These are phyloP conservation scores for Pseudomyrmex sp. DNA, from an alignment of 1,140 invertebrate species.

Conservation along the genomic window DNA sequence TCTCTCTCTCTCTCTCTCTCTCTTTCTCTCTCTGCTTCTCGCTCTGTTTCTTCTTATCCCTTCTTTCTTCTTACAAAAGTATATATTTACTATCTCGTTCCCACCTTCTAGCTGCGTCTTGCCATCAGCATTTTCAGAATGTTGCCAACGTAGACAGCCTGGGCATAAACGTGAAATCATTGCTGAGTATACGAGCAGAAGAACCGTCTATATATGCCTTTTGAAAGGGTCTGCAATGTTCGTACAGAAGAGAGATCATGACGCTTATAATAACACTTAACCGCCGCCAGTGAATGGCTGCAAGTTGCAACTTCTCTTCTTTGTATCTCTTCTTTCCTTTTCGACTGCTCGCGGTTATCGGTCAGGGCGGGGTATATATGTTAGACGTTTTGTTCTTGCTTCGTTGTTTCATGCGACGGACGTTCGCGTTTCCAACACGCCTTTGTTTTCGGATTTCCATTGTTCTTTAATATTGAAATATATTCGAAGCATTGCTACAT, in stretches of 20 bases:
- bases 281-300: conserved; percentile 69
- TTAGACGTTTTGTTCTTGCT: conserved; percentile 32
- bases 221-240: conserved; percentile 60
- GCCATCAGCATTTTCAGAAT: conserved; percentile 73
- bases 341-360: conserved; percentile 50
- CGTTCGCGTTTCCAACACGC: neutral
- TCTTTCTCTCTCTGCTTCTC: conserved; percentile 13
- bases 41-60: conserved; percentile 14
- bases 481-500: no score
- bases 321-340: conserved; percentile 64
- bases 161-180: conserved; percentile 76
- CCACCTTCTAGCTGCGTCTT: conserved; percentile 51
- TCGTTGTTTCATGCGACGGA: conserved; percentile 2
- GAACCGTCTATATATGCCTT: conserved; percentile 64
- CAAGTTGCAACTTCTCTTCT: conserved; percentile 73
- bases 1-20: conserved; percentile 33
- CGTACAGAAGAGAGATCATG: conserved; percentile 61
- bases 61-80: conserved; percentile 21
- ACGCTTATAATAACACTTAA: conserved; percentile 76
- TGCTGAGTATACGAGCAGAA: conserved; percentile 69
- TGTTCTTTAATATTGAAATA: no score
- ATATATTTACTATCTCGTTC: conserved; percentile 3
- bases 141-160: conserved; percentile 68
- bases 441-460: conserved; percentile 22
- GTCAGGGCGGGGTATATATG: neutral